Base-by-base conservation (phyloP, 2,797 vertebrate genomes). In the Chelmon rostratus region DNA sequence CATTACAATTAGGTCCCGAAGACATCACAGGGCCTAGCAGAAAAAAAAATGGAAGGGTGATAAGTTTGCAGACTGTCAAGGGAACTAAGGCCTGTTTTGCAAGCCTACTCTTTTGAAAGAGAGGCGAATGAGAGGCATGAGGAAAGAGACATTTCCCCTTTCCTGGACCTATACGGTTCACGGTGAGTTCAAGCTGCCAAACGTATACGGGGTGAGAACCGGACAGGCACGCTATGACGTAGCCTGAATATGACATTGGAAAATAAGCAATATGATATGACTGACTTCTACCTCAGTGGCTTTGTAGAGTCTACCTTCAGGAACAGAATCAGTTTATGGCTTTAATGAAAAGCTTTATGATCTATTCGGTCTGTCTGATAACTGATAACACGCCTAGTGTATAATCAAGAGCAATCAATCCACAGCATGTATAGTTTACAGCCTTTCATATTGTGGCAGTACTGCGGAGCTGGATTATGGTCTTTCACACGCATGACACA, bases 101-200 rank as follows among this genome's bases (percentile, higher is more conserved):
- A 89, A 91, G 80, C 35, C 1, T 2, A 18, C 54, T 81, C 78
- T 91, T 92, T 87, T 85, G 73, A 90, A 90, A 88, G 66, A 78
- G 68, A 88, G 69, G 42, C 35, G 6, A 83, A 78, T 86, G 57
- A 25, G 73, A 85, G 82, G 76, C 76, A 74, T 63, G 76, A 92
- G 84, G 86, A 88, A 90, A 86, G 86, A 88, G 86, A 92, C 75
- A 19, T 86, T 92, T 92, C 79, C 88, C 86, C 81, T 90, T 92
- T 91, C 77, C 76, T 78, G 82, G 67, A 88, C 81, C 73, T 47
- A 44, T 5, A 5, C 15, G 19, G 92, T 92, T 94, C 92, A 93
- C 64, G 0, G 42, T 0, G 71, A 93, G 93, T 94, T 93, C 88
- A 93, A 80, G 82, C 83, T 86, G 88, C 86, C 79, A 85, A 70